Conservation (phyloP, 2,113 vertebrate species). For the Gadus macrocephalus region DNA sequence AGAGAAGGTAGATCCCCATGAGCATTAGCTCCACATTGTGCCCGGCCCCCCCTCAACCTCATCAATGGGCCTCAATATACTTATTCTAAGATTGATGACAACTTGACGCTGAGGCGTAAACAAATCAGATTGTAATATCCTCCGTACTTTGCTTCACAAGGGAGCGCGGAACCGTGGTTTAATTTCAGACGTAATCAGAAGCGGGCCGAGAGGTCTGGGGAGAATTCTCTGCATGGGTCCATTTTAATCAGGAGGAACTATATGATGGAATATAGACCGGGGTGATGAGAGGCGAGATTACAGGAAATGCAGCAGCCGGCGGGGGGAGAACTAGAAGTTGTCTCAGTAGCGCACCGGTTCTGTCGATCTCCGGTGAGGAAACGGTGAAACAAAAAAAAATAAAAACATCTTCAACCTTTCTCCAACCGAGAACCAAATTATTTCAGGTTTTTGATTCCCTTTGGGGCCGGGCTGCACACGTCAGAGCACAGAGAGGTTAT, state of each 20-base stretch:
- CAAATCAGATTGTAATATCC: not conserved
- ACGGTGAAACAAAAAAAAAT: no score
- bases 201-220: conserved; percentile 25
- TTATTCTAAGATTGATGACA: not conserved
- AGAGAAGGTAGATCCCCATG: no score
- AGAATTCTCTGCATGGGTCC: conserved; percentile 26
- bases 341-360: no score
- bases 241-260: conserved; percentile 53
- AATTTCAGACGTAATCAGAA: conserved; percentile 48
- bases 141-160: not conserved
- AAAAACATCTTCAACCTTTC: no score
- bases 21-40: no score
- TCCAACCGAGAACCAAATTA: no score
- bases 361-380: no score
- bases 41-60: no score
- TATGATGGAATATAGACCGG: conserved; percentile 35
- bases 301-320: conserved; percentile 29
- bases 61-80: no score
- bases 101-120: not conserved
- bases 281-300: conserved; percentile 20
- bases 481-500: no score
- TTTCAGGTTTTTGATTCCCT: no score
- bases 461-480: no score
- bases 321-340: conserved; percentile 5
- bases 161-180: conserved; percentile 28